Percentiles rank a stretch among this genome's conserved stretches.
phyloP scores from a whole-genome alignment of 2,113 vertebrate species.

The Pao palembangensis region DNA sequence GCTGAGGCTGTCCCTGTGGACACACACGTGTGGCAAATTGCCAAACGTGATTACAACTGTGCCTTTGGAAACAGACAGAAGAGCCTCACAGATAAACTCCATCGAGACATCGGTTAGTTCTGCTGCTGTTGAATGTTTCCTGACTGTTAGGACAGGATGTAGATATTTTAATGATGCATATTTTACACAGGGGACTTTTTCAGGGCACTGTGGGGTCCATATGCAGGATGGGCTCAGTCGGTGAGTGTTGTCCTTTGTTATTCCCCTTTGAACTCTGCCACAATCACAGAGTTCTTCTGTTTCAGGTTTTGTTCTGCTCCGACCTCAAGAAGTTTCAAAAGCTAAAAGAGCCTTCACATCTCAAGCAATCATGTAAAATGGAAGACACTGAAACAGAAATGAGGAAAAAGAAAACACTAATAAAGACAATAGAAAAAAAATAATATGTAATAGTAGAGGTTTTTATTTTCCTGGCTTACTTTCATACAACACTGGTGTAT shows the following conservation, averaged over 20 bases:
- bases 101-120: slow-evolving; percentile 85
- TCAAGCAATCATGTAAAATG: slow-evolving; percentile 39
- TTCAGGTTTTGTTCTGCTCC: slow-evolving; percentile 87
- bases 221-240: slow-evolving; percentile 91
- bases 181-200: slow-evolving; percentile 84
- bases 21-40: slow-evolving; percentile 92
- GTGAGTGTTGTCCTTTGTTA: slow-evolving; percentile 74
- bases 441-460: neutral
- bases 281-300: slow-evolving; percentile 9
- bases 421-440: slow-evolving; percentile 24
- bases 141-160: neutral
- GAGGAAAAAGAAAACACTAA: slow-evolving; percentile 23
- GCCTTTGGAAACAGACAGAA: slow-evolving; percentile 60
- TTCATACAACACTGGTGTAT: neutral
- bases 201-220: slow-evolving; percentile 85
- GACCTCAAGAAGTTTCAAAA: slow-evolving; percentile 82
- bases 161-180: neutral
- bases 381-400: slow-evolving; percentile 34
- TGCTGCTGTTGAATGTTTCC: neutral
- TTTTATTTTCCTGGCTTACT: neutral
- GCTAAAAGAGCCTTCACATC: slow-evolving; percentile 42
- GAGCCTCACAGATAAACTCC: slow-evolving; percentile 79
- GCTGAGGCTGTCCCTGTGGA: slow-evolving; percentile 88
- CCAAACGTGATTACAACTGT: slow-evolving; percentile 81
- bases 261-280: neutral